Evolutionary conservation across 2,888 invertebrate genomes (phyloP).

Genomic region (Archaeoteleia sp.): DNA sequence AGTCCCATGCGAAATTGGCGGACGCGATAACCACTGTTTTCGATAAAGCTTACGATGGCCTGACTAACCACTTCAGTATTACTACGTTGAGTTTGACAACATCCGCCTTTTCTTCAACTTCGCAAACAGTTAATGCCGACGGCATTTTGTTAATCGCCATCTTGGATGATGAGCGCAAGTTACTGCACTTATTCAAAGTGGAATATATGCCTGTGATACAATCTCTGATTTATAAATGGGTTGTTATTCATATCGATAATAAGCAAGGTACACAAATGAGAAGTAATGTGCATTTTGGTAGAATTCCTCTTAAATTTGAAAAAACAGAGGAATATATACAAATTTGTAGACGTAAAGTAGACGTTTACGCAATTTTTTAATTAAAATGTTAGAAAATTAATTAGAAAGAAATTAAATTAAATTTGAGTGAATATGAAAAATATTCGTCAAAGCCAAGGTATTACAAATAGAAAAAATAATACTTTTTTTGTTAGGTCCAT

Average conservation of each 20-base stretch:
- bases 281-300: too few species aligned
- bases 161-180: constrained; percentile 61
- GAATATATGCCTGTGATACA: constrained; percentile 43
- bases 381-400: too few species aligned
- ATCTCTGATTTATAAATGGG: constrained; percentile 57
- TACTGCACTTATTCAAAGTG: constrained; percentile 65
- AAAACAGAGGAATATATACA: too few species aligned
- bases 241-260: constrained; percentile 61
- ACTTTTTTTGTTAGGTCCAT: constrained; percentile 40
- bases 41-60: constrained; percentile 79
- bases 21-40: constrained; percentile 82
- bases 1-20: constrained; percentile 85
- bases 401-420: too few species aligned
- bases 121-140: constrained; percentile 64
- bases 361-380: too few species aligned
- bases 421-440: too few species aligned
- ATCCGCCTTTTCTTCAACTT: constrained; percentile 55
- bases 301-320: too few species aligned
- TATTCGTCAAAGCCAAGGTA: too few species aligned
- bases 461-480: background rate
- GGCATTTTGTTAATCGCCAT: constrained; percentile 65
- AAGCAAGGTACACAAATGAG: constrained; percentile 62
- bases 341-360: too few species aligned
- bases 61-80: constrained; percentile 79
- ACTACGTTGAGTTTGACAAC: constrained; percentile 56